These are phyloP conservation scores for Drosophila vallismaia DNA, from an alignment of 2,888 invertebrate genomes.

Conservation along the genomic window DNA sequence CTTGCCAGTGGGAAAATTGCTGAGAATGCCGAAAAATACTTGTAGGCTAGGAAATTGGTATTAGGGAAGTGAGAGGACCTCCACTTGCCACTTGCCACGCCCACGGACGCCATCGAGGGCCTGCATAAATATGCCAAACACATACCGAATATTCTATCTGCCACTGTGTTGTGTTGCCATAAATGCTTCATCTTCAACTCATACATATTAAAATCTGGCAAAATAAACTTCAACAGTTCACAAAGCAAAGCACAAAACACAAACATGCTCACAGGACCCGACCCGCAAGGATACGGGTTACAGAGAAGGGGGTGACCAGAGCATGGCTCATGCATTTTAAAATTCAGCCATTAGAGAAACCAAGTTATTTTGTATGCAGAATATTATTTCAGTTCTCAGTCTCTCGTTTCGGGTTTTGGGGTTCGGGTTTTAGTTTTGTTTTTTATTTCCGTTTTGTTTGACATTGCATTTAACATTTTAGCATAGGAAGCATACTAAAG, in stretches of 20 bases:
- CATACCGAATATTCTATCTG: constrained; percentile 47
- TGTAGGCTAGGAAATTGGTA: constrained; percentile 36
- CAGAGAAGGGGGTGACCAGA: constrained; percentile 22
- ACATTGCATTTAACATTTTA: constrained; percentile 72
- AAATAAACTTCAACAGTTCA: constrained; percentile 75
- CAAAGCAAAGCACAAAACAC: constrained; percentile 49
- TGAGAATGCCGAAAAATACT: constrained; percentile 57
- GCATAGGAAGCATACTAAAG: constrained; percentile 50
- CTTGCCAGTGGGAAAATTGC: constrained; percentile 56
- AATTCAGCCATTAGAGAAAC: constrained; percentile 70
- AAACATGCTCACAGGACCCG: constrained; percentile 29
- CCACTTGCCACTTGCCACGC: constrained; percentile 5
- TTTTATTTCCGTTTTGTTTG: constrained; percentile 32
- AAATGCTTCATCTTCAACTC: constrained; percentile 74
- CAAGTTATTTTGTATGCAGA: constrained; percentile 70
- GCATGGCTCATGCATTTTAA: constrained; percentile 71
- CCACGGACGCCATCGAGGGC: constrained; percentile 4
- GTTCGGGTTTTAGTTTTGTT: background rate
- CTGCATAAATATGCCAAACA: constrained; percentile 70
- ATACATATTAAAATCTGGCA: constrained; percentile 76
- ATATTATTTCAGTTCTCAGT: constrained; percentile 68
- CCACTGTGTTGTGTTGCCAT: constrained; percentile 49
- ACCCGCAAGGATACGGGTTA: constrained; percentile 10
- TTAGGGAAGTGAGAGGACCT: constrained; percentile 29
- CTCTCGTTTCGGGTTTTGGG: constrained; percentile 12